phyloP scores from a whole-genome alignment of 37 sponge, comb jelly and placozoan genomes.

The Agelas oroides region DNA sequence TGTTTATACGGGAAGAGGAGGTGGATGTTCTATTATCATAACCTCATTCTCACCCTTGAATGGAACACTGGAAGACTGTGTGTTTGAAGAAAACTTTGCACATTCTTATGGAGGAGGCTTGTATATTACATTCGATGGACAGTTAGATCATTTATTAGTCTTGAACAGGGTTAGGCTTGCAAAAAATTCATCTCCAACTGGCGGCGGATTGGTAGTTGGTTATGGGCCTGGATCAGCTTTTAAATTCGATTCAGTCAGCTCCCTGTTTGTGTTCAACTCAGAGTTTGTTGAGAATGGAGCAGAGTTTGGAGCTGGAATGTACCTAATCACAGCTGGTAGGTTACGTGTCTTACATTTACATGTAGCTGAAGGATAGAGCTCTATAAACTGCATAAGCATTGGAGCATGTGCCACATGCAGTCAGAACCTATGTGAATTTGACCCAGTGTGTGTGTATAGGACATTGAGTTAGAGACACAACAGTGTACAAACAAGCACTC shows the following conservation, averaged over 20 bases:
- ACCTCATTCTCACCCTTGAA: neutral
- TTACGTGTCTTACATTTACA: no score
- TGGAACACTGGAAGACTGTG: neutral
- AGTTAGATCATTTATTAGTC: neutral
- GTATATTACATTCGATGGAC: conserved; percentile 21
- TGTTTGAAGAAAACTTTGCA: conserved; percentile 34
- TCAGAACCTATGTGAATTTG: no score
- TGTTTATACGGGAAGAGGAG: conserved; percentile 37
- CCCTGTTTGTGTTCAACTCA: neutral
- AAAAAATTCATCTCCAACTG: neutral
- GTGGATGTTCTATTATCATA: neutral
- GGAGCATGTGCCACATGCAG: no score
- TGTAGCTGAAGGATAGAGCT: no score
- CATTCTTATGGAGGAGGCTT: conserved; percentile 44
- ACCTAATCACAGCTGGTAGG: neutral
- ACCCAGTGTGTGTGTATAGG: no score
- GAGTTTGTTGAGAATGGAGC: conserved; percentile 9
- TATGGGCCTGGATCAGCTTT: neutral
- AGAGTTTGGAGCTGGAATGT: conserved; percentile 29
- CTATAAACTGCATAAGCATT: no score
- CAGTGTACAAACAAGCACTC: no score
- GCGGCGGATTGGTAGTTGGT: conserved; percentile 11
- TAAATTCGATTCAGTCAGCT: neutral
- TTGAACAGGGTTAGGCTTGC: conserved; percentile 11
- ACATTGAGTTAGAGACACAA: no score